Conservation (phyloP, 2,888 invertebrate genomes). For the Drosophila greeni region DNA sequence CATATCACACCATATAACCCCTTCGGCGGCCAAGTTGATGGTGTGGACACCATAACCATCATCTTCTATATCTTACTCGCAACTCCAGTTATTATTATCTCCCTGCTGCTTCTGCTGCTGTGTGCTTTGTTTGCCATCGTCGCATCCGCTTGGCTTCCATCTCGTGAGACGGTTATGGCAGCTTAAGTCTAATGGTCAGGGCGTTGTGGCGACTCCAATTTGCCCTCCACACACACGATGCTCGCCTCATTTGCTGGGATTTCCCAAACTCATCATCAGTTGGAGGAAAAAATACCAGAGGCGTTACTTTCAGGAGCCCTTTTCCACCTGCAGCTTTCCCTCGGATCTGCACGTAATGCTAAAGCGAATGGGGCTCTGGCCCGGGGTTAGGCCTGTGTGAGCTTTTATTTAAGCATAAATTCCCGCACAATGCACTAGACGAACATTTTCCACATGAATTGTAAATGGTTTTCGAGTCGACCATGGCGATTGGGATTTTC, state of each 20-base stretch:
- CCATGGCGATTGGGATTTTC: slow-evolving; percentile 9
- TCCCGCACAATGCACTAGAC: slow-evolving; percentile 69
- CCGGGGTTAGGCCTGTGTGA: slow-evolving; percentile 48
- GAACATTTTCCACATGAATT: slow-evolving; percentile 71
- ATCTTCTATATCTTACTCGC: slow-evolving; percentile 36
- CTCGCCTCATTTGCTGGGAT: slow-evolving; percentile 60
- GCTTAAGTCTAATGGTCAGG: slow-evolving; percentile 42
- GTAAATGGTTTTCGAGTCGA: slow-evolving; percentile 53
- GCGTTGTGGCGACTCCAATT: slow-evolving; percentile 20
- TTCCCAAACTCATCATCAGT: slow-evolving; percentile 57
- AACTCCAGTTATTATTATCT: slow-evolving; percentile 28
- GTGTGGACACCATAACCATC: slow-evolving; percentile 27
- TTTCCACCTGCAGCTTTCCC: slow-evolving; percentile 5
- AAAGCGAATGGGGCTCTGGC: slow-evolving; percentile 55
- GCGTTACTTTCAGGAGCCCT: slow-evolving; percentile 4
- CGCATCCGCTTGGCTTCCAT: slow-evolving; percentile 22
- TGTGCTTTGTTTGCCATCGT: slow-evolving; percentile 16
- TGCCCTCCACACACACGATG: background rate
- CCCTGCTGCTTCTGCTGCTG: background rate
- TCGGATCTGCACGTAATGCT: slow-evolving; percentile 64
- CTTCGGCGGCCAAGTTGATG: slow-evolving; percentile 8
- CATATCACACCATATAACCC: slow-evolving; percentile 2
- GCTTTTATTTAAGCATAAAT: slow-evolving; percentile 64
- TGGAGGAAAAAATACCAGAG: background rate
- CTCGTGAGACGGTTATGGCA: slow-evolving; percentile 35